These are phyloP conservation scores for Popillia japonica DNA, from an alignment of 1,140 invertebrate species.

Conservation along the genomic window DNA sequence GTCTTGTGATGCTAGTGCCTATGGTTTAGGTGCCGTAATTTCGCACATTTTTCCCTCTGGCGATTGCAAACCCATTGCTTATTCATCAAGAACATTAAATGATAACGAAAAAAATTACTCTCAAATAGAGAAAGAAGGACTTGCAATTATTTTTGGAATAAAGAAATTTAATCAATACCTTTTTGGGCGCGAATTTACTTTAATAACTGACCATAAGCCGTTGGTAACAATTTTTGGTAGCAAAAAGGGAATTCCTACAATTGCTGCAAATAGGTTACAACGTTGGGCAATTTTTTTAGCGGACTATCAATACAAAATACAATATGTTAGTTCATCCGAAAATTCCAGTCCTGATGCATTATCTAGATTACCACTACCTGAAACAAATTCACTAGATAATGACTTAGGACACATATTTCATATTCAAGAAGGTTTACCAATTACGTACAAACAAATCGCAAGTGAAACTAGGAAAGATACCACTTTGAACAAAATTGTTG, in stretches of 20 bases:
- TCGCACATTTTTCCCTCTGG: slow-evolving; percentile 51
- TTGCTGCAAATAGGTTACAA: slow-evolving; percentile 41
- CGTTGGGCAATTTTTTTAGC: slow-evolving; percentile 37
- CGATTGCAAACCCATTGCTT: slow-evolving; percentile 59
- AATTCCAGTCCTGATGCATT: slow-evolving; percentile 7
- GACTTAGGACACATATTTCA: slow-evolving; percentile 13
- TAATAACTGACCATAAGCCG: slow-evolving; percentile 64
- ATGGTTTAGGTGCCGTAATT: slow-evolving; percentile 52
- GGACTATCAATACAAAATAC: slow-evolving; percentile 35
- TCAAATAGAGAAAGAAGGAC: slow-evolving; percentile 66
- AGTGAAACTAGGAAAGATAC: slow-evolving; percentile 13
- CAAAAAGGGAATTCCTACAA: slow-evolving; percentile 45
- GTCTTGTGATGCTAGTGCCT: slow-evolving; percentile 46
- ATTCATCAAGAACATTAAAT: slow-evolving; percentile 60
- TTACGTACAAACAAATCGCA: slow-evolving; percentile 22
- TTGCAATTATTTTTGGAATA: slow-evolving; percentile 64
- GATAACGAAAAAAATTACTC: slow-evolving; percentile 62
- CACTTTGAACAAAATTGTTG: slow-evolving; percentile 28
- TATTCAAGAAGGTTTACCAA: slow-evolving; percentile 24
- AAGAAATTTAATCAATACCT: slow-evolving; percentile 66
- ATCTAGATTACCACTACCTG: slow-evolving; percentile 19
- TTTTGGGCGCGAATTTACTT: slow-evolving; percentile 62
- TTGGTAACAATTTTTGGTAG: slow-evolving; percentile 60
- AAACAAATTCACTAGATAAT: slow-evolving; percentile 9
- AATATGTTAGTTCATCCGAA: slow-evolving; percentile 35